These are phyloP conservation scores for Cerastis rubricosa DNA, from an alignment of 2,888 invertebrate genomes.

Conservation along the genomic window DNA sequence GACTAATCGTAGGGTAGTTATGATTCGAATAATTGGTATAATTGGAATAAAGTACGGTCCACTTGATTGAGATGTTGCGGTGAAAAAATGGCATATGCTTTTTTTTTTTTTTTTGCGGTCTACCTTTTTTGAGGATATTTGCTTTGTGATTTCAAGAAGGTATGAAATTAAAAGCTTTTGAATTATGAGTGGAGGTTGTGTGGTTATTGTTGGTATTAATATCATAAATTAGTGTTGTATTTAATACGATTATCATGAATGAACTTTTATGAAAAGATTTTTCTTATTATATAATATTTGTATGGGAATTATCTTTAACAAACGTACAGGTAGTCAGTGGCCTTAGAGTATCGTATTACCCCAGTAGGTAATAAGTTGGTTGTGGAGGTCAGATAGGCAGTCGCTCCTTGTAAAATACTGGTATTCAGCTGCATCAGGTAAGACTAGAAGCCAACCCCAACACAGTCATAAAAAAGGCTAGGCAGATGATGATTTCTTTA, in stretches of 20 bases:
- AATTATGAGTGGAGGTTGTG: conserved; percentile 12
- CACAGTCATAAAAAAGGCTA: too few species aligned
- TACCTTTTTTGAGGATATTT: conserved; percentile 48
- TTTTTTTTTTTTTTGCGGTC: conserved; percentile 49
- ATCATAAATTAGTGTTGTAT: conserved; percentile 14
- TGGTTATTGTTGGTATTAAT: conserved; percentile 22
- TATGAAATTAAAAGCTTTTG: conserved; percentile 34
- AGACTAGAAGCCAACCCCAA: too few species aligned
- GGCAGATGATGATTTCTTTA: too few species aligned
- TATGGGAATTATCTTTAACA: not conserved
- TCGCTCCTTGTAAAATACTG: too few species aligned
- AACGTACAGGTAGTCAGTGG: too few species aligned
- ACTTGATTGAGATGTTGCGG: conserved; percentile 61
- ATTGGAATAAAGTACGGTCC: conserved; percentile 59
- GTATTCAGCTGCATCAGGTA: too few species aligned
- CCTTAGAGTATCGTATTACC: too few species aligned
- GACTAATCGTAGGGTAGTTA: conserved; percentile 58
- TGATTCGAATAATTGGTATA: conserved; percentile 55
- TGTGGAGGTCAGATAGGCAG: too few species aligned
- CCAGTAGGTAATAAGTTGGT: too few species aligned
- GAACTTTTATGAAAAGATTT: not conserved
- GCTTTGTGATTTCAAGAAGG: conserved; percentile 46
- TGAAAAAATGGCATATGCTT: conserved; percentile 53
- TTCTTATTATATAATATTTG: not conserved
- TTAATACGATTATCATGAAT: conserved; percentile 30